Conservation (phyloP, 2,113 vertebrate species). For the Colius striatus region DNA sequence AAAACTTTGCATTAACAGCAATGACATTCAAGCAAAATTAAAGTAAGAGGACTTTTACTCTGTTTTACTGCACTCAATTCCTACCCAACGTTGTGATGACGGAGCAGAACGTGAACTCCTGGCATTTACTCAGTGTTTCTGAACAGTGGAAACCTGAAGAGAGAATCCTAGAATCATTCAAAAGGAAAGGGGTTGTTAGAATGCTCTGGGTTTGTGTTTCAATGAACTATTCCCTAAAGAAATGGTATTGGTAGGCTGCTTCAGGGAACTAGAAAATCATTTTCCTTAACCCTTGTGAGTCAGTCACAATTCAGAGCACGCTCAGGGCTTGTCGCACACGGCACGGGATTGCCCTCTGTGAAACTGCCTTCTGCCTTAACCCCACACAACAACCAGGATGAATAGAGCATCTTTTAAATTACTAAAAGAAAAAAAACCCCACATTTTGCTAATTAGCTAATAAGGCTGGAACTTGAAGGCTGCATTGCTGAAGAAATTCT, state of each 20-base stretch:
- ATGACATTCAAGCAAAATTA: not conserved
- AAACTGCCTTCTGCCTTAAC: not conserved
- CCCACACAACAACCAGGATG: not conserved
- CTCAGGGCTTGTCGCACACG: not conserved
- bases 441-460: not conserved
- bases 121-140: not conserved
- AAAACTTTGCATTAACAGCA: not conserved
- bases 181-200: not conserved
- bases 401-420: not conserved
- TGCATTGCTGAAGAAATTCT: not conserved
- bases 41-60: not conserved
- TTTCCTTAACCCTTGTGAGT: not conserved
- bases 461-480: not conserved
- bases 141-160: not conserved
- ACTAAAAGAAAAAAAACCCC: not conserved
- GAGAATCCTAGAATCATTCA: not conserved
- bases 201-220: slow-evolving; percentile 7
- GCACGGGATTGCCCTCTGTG: not conserved
- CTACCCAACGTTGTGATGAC: not conserved
- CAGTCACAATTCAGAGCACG: not conserved
- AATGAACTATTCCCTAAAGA: not conserved
- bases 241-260: not conserved
- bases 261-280: not conserved
- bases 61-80: not conserved
- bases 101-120: not conserved